phyloP scores from a whole-genome alignment of 2,113 vertebrate genomes.

The Prochilodus magdalenae region DNA sequence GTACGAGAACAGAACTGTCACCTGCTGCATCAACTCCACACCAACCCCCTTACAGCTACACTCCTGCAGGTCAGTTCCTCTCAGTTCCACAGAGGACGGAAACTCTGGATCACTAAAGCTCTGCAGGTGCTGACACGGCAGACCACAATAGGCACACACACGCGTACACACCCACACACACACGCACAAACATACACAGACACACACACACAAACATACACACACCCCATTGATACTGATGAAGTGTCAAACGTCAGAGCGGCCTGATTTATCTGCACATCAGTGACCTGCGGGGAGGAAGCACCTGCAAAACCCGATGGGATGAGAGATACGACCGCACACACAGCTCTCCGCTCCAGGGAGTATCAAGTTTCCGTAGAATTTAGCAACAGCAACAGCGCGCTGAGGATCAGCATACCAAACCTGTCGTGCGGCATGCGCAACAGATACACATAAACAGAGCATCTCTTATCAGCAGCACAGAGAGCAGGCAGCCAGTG shows the following conservation, averaged over 20 bases:
- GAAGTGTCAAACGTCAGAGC: background rate
- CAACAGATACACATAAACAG: background rate
- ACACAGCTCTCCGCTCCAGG: background rate
- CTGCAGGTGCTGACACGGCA: background rate
- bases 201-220: background rate
- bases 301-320: constrained; percentile 44
- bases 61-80: background rate
- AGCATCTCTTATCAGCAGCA: background rate
- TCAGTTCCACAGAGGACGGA: background rate
- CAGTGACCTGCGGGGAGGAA: constrained; percentile 39
- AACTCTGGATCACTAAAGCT: background rate
- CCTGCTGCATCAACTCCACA: too few relatives aligned
- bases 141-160: background rate
- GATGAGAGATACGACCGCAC: constrained; percentile 7
- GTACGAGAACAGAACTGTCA: too few relatives aligned
- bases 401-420: background rate
- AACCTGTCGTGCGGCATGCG: background rate
- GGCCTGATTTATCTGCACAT: constrained; percentile 38
- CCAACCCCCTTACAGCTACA: background rate
- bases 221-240: background rate
- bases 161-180: too few relatives aligned
- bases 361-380: background rate
- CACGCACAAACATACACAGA: too few relatives aligned
- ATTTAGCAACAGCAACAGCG: background rate
- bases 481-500: background rate